A percentile compares a stretch with the other conserved stretches of the same genome.
These are phyloP conservation scores for Trachelus troglodyta DNA, from an alignment of 2,888 invertebrate genomes.

Conservation along the genomic window DNA sequence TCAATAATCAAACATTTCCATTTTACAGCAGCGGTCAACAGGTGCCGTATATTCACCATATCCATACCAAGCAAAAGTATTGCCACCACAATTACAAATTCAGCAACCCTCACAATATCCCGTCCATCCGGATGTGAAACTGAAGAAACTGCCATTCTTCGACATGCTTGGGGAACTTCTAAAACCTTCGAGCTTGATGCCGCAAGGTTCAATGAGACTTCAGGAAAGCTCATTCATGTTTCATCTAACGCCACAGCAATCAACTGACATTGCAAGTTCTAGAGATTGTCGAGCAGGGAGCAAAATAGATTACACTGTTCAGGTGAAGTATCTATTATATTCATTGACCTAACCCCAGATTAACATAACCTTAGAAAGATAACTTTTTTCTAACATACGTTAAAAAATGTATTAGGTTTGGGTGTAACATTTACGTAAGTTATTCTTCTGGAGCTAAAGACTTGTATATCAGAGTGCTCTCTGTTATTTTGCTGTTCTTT, in stretches of 20 bases:
- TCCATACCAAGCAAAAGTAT: constrained; percentile 53
- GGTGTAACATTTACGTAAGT: too few species aligned
- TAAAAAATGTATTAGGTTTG: too few species aligned
- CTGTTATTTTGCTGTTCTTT: too few species aligned
- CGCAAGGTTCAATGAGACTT: constrained; percentile 73
- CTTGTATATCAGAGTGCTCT: too few species aligned
- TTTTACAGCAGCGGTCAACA: constrained; percentile 38
- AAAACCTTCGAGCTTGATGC: constrained; percentile 89
- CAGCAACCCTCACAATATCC: constrained; percentile 71
- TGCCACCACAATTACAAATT: constrained; percentile 47
- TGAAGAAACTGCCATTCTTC: constrained; percentile 93
- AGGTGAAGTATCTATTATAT: constrained; percentile 60
- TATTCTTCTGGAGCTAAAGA: too few species aligned
- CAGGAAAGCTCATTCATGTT: constrained; percentile 90
- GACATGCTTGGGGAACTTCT: constrained; percentile 88
- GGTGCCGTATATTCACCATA: constrained; percentile 51
- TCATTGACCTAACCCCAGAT: too few species aligned
- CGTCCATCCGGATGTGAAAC: constrained; percentile 92
- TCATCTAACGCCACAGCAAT: constrained; percentile 92
- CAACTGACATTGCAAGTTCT: constrained; percentile 88
- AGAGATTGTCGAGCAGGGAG: constrained; percentile 76
- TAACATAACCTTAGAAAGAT: too few species aligned
- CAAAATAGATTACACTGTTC: constrained; percentile 78
- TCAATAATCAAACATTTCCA: background rate
- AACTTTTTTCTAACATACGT: too few species aligned